phyloP scores from a whole-genome alignment of 2,888 invertebrate species.

The Epiblema foenella region DNA sequence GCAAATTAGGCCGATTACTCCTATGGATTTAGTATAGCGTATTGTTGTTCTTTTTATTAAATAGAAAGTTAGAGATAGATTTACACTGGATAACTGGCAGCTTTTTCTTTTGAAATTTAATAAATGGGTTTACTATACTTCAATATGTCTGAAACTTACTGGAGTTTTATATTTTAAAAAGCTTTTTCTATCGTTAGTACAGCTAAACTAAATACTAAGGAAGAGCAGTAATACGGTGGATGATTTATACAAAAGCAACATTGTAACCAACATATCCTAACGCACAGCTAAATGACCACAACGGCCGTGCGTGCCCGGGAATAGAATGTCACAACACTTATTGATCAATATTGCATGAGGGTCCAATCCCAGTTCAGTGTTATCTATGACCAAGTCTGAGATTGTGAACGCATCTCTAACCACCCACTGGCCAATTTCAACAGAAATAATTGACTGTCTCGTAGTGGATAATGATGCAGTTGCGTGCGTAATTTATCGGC shows the following conservation, averaged over 20 bases:
- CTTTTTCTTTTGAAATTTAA: no score
- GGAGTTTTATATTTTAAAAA: no score
- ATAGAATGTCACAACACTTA: conserved; percentile 14
- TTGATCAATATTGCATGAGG: conserved; percentile 39
- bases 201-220: background rate
- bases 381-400: conserved; percentile 15
- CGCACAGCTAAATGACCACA: background rate
- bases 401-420: conserved; percentile 40
- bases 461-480: conserved; percentile 36
- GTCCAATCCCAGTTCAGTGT: conserved; percentile 5
- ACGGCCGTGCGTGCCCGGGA: conserved; percentile 13
- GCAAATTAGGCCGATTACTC: background rate
- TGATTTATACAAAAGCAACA: conserved; percentile 5
- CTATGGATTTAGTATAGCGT: background rate
- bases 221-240: background rate
- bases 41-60: background rate
- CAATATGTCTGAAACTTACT: no score
- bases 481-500: conserved; percentile 35
- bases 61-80: background rate
- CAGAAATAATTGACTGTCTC: conserved; percentile 41
- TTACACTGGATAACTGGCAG: no score
- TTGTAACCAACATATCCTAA: background rate
- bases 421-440: conserved; percentile 43
- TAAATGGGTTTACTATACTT: no score
- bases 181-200: background rate